Evolutionary conservation across 2,113 vertebrate species (phyloP).

Genomic region (Athene cunicularia): DNA sequence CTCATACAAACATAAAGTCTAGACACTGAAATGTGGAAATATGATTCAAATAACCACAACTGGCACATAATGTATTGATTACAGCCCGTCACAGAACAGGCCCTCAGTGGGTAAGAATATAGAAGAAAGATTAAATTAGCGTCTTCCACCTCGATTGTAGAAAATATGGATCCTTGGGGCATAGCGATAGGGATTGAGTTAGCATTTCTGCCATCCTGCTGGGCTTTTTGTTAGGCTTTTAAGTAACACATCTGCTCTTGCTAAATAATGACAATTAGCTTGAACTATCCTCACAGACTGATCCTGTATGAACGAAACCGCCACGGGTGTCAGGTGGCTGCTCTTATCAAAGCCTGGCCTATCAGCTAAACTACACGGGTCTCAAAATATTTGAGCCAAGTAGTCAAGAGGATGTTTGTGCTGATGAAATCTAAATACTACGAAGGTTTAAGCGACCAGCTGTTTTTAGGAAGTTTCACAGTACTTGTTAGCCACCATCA

Average conservation of each 20-base stretch:
- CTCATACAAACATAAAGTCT: conserved; percentile 62
- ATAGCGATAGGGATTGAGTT: background rate
- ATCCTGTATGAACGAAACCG: rapidly evolving
- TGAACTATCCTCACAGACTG: background rate
- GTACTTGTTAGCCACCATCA: background rate
- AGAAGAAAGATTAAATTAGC: conserved; percentile 14
- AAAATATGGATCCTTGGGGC: conserved; percentile 22
- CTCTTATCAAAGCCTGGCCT: background rate
- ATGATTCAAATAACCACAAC: conserved; percentile 62
- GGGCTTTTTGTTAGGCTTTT: background rate
- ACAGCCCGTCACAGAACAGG: conserved; percentile 5
- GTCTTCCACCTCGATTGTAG: background rate
- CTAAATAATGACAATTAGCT: background rate
- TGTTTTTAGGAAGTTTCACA: background rate
- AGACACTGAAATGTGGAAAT: conserved; percentile 69
- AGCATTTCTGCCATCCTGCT: background rate
- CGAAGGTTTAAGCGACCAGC: background rate
- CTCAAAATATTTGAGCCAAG: background rate
- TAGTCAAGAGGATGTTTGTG: background rate
- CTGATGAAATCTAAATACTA: background rate
- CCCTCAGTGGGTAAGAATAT: background rate
- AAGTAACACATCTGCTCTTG: background rate
- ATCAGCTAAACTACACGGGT: background rate
- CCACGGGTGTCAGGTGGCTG: background rate
- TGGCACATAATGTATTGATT: conserved; percentile 24